A percentile compares a stretch with the other conserved stretches of the same genome.
Evolutionary conservation across 2,888 invertebrate species (phyloP).

Genomic region (Dynastes tityus): DNA sequence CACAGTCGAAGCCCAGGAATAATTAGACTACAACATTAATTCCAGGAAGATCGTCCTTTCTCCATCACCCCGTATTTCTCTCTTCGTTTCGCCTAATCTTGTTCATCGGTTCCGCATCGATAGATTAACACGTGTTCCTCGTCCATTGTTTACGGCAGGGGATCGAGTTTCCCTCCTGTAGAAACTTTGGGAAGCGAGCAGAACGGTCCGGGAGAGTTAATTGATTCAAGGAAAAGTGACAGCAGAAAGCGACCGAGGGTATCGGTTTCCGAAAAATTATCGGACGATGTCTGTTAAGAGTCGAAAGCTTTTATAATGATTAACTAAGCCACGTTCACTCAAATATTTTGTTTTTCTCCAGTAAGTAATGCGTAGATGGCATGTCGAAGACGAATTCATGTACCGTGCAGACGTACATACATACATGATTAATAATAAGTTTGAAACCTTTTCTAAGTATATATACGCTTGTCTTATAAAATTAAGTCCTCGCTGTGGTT

Average conservation of each 20-base stretch:
- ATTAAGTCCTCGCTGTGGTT: too few relatives aligned
- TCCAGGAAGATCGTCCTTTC: neutral
- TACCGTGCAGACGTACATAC: neutral
- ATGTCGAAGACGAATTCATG: neutral
- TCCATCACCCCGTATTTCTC: neutral
- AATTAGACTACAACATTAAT: slow-evolving; percentile 11
- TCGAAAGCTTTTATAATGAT: neutral
- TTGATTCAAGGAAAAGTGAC: slow-evolving; percentile 9
- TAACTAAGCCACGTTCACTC: neutral
- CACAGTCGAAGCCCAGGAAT: neutral
- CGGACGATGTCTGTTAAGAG: neutral
- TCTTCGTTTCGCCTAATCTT: slow-evolving; percentile 4
- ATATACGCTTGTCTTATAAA: too few relatives aligned
- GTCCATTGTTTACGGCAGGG: slow-evolving; percentile 1
- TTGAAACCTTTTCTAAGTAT: neutral
- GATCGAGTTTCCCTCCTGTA: neutral
- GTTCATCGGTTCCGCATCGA: slow-evolving; percentile 1
- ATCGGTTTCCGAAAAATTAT: neutral
- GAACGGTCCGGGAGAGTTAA: neutral
- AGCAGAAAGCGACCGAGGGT: neutral
- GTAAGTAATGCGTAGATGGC: neutral
- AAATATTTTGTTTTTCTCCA: neutral
- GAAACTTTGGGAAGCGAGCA: neutral
- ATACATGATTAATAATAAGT: neutral
- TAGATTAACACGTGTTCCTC: neutral